Base-by-base conservation (phyloP, 37 sponge, comb jelly and placozoan species). In the Beroe ovata region DNA sequence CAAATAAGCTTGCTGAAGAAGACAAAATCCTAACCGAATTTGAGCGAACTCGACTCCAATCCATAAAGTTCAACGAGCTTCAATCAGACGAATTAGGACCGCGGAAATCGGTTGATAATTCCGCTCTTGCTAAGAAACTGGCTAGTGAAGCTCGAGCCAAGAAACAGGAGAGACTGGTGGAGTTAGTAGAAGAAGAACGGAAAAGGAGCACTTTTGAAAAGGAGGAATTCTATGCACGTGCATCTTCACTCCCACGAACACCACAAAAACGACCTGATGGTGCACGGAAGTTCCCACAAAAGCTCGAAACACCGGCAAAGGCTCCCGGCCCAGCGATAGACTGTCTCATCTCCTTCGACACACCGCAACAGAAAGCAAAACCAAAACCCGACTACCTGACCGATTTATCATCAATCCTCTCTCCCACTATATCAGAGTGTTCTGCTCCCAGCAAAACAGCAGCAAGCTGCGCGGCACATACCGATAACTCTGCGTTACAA, bases 161-260 rank as follows among this genome's bases (percentile, higher is more conserved):
- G 69, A 25, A 66, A 37, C 69, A 30, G 1, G 36, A 30, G 18
- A 66, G 69, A 30, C 16, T 66, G 36, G 34, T 29, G 2, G 35
- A 66, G 34, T 30, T 66, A 37, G 69, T 66, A 37, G 69, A 66
- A 16, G 0, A 18, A 6, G 69, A 66, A 37, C 1, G 69, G 36
- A 29, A 66, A 66, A 34, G 69, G 14, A 25, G 34, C 30, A 8
- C 25, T 33, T 66, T 30, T 4, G 69, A 66, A 16, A 25, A 32
- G 69, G 69, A 66, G 30, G 32, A 66, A 37, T 66, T 66, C 69
- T 30, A 66, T 1, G 69, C 69, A 2, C 1, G 69, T 4, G 69
- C 36, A 34, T 26, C 69, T 33, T 47, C 54, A 6, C 11, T 47
- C 11, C 54, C 54, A 6, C 6, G 54, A 47, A 47, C 54, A 16